A percentile compares a stretch with the other conserved stretches of the same genome.
These are phyloP conservation scores for Bradypodion pumilum DNA, from an alignment of 2,797 vertebrate species.

Conservation along the genomic window DNA sequence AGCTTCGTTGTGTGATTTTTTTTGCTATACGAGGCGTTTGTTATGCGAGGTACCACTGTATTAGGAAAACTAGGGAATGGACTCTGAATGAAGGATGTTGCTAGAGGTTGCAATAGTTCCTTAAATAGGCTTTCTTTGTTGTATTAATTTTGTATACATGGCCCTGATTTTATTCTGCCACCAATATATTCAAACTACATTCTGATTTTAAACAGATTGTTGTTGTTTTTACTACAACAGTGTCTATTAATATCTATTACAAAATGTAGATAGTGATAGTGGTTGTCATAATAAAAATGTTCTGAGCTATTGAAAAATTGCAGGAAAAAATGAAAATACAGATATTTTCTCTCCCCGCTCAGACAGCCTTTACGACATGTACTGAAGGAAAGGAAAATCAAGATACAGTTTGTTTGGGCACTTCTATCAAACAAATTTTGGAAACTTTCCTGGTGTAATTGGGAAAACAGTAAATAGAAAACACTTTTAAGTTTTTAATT, in stretches of 20 bases:
- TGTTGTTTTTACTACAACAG: not conserved
- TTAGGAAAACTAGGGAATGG: not conserved
- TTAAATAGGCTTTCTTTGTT: not conserved
- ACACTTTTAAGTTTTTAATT: not conserved
- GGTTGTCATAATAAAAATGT: not conserved
- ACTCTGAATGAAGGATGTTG: not conserved
- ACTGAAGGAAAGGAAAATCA: not conserved
- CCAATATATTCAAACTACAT: not conserved
- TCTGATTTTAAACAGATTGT: not conserved
- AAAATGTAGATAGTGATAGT: not conserved
- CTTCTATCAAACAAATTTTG: not conserved
- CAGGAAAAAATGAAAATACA: not conserved
- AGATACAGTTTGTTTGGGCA: not conserved
- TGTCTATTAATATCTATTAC: not conserved
- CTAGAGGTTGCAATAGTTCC: not conserved
- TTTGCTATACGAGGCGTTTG: too few relatives aligned
- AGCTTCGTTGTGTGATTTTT: too few relatives aligned
- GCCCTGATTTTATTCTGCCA: not conserved
- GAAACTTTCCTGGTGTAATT: not conserved
- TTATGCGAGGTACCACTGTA: too few relatives aligned
- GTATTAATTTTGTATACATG: not conserved
- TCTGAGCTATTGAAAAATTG: not conserved
- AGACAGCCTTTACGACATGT: not conserved
- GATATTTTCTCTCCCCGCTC: not conserved
- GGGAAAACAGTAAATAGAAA: not conserved